These are phyloP conservation scores for Melipona bicolor DNA, from an alignment of 2,888 invertebrate species.

Conservation along the genomic window DNA sequence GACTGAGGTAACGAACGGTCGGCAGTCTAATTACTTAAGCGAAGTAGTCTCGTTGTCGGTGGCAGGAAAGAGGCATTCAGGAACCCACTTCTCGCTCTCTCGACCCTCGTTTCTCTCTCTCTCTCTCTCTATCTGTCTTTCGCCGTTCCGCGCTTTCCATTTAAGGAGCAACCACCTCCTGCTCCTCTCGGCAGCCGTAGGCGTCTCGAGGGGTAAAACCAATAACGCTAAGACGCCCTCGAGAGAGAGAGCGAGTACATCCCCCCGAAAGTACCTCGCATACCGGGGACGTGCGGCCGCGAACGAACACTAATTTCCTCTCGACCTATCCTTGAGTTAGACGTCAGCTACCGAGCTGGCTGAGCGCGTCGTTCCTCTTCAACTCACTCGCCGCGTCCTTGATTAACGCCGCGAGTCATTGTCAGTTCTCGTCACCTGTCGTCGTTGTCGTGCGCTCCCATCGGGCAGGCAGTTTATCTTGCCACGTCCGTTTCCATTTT, in stretches of 20 bases:
- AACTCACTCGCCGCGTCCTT: slow-evolving; percentile 24
- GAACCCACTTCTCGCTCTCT: slow-evolving; percentile 59
- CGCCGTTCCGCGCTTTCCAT: slow-evolving; percentile 57
- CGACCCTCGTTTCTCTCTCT: slow-evolving; percentile 30
- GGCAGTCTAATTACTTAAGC: slow-evolving; percentile 82
- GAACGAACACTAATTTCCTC: slow-evolving; percentile 81
- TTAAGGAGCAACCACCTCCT: slow-evolving; percentile 57
- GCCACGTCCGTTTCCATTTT: background rate
- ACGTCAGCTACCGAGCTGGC: slow-evolving; percentile 74
- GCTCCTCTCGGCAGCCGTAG: slow-evolving; percentile 14
- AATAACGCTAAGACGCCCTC: slow-evolving; percentile 82
- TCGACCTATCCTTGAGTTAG: slow-evolving; percentile 78
- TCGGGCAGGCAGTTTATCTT: background rate
- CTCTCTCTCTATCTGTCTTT: slow-evolving; percentile 11
- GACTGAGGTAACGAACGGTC: slow-evolving; percentile 80
- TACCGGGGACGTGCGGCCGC: slow-evolving; percentile 75
- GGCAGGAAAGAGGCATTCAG: slow-evolving; percentile 63
- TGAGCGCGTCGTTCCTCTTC: slow-evolving; percentile 37
- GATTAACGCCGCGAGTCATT: slow-evolving; percentile 53
- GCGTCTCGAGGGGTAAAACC: slow-evolving; percentile 79
- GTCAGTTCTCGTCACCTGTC: slow-evolving; percentile 37
- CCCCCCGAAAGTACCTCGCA: slow-evolving; percentile 75
- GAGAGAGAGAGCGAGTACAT: slow-evolving; percentile 44
- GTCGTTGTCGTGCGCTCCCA: background rate
- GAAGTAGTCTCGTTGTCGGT: slow-evolving; percentile 77